Base-by-base conservation (phyloP, 2,888 invertebrate species). In the Synergus itoensis region DNA sequence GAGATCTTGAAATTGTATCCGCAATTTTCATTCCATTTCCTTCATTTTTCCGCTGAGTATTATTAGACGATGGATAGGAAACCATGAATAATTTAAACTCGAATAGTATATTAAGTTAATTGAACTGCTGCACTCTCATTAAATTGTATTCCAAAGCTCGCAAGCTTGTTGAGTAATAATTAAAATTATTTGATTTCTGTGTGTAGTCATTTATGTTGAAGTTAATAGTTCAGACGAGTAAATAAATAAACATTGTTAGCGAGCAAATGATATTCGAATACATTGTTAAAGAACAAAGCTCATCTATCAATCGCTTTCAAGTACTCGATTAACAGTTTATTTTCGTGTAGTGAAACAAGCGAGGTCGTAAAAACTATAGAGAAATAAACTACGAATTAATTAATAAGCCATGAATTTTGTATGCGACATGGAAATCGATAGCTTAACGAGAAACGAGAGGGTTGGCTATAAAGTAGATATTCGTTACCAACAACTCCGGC, bases 401-500 rank as follows among this genome's bases (percentile, higher is more conserved):
- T 73, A 73, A 53, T 73, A 48, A 73, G 53, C 45, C 48, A 36
- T 73, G 53, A 73, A 73, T 73, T 53, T 73, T n/a, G 73, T 73
- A 53, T 53, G 36, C 73, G 48, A 73, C 53, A 73, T 14, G n/a
- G 48, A 73, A 73, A 53, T 73, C 73, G 73, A 73, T 73, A 73
- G 73, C 36, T 53, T 73, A 73, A 73, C 73, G 53, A 73, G 73
- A 73, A 73, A 53, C 48, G 36, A 53, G 73, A 73, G 73, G 48
- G 69, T 36, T 16, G 4, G 53, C 73, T 73, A 73, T 73, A 73
- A 73, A 69, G 45, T 75, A 78, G 43, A 62, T 69, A 73, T 69
- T 75, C 69, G 43, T 76, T 43, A 67, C 76, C 40, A 73, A 45
- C 43, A 41, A 75, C 48, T 57, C 78, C 73, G 64, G 75, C 75